Conservation (phyloP, 2,797 vertebrate genomes). For the Chrysocyon brachyurus region DNA sequence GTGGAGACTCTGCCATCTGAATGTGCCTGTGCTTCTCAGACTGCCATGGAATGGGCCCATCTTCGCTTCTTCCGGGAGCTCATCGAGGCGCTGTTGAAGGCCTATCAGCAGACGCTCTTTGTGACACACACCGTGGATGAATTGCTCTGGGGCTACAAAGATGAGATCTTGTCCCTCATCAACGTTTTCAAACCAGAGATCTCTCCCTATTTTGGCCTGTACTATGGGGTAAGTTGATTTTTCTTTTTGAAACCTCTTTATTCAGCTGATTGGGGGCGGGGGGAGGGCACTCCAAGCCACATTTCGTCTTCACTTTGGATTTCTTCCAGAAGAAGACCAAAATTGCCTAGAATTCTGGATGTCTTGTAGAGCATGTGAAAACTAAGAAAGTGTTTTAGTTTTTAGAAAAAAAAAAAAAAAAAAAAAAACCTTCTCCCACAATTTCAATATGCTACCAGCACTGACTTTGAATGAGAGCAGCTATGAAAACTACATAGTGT, state of each 20-base stretch:
- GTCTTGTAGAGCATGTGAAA: not conserved
- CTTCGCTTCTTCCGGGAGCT: slow-evolving; percentile 77
- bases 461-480: not conserved
- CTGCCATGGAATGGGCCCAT: slow-evolving; percentile 86
- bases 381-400: not conserved
- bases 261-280: not conserved
- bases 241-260: not conserved
- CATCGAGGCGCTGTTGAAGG: slow-evolving; percentile 83
- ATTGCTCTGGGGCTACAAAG: slow-evolving; percentile 97
- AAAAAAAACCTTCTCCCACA: not conserved
- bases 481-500: not conserved
- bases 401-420: not conserved
- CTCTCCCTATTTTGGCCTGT: slow-evolving; percentile 93
- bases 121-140: slow-evolving; percentile 90
- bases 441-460: not conserved
- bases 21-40: slow-evolving; percentile 80
- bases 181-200: slow-evolving; percentile 77
- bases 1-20: rapidly evolving
- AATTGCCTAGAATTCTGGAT: not conserved
- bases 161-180: slow-evolving; percentile 90
- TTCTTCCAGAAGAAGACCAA: not conserved
- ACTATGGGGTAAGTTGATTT: slow-evolving; percentile 91
- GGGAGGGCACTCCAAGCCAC: not conserved
- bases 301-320: not conserved
- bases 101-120: slow-evolving; percentile 91